Evolutionary conservation across 2,113 vertebrate genomes (phyloP).

Genomic region (Campylomormyrus numenius): DNA sequence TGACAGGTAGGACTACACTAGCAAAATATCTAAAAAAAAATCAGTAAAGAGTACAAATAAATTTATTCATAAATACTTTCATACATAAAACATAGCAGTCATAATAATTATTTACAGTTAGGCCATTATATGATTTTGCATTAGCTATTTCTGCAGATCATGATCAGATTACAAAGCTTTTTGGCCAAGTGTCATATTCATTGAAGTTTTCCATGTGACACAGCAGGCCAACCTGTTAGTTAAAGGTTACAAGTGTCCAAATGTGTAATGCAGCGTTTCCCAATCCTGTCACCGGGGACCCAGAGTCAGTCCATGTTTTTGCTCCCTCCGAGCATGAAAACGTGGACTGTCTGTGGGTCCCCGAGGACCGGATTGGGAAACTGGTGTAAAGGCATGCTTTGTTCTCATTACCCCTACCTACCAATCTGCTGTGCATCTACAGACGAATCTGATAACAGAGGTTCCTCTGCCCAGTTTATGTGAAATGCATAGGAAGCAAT

Average conservation of each 20-base stretch:
- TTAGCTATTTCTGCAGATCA: neutral
- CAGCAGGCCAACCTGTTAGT: neutral
- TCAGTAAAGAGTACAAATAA: neutral
- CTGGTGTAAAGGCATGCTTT: neutral
- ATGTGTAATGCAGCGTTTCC: neutral
- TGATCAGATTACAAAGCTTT: neutral
- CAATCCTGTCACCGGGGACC: neutral
- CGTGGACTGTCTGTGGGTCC: neutral
- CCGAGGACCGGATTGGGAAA: neutral
- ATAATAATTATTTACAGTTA: neutral
- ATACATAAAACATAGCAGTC: neutral
- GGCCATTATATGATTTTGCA: neutral
- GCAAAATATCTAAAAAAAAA: neutral
- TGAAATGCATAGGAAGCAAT: neutral
- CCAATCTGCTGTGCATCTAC: neutral
- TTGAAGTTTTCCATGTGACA: neutral
- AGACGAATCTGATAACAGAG: neutral
- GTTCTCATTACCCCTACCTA: neutral
- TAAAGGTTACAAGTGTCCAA: neutral
- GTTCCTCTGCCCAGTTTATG: conserved; percentile 16
- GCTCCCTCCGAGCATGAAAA: neutral
- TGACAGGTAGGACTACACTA: neutral
- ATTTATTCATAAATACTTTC: neutral
- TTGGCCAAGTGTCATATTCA: neutral
- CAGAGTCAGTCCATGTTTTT: neutral